Base-by-base conservation (phyloP, 2,113 vertebrate species). In the Gambusia affinis region DNA sequence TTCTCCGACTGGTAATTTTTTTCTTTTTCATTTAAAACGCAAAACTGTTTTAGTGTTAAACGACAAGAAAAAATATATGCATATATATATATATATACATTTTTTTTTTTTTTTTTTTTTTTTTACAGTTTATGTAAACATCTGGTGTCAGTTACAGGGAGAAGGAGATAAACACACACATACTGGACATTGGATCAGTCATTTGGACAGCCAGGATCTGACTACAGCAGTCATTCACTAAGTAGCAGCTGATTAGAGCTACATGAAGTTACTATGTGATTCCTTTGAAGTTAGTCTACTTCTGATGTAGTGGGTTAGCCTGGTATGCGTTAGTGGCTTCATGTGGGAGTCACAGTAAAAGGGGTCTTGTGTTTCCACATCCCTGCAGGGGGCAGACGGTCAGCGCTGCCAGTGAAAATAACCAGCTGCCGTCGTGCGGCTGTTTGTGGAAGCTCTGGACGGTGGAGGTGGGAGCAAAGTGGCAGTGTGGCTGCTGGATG, bases 181-280 rank as follows among this genome's bases (percentile, higher is more conserved):
- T 54, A 84, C 2, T 47, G 27, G 60, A 64, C 73, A 89, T 76
- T 64, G 80, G 81, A 91, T 67, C 85, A 91, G 92, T 93, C 94
- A 94, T 94, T 94, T 94, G 92, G 92, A 94, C 94, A 94, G 94
- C 93, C 92, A 79, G 90, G 86, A 86, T 83, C 89, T 79, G 78
- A 87, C 87, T 77, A 87, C 67, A 79, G 83, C 84, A 87, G 27
- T 76, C 47, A 77, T 61, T 79, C 19, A 69, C 67, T 60, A 72
- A 60, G 63, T 64, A 79, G 78, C 62, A 85, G 79, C 78, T 80
- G 75, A 90, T 87, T 84, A 86, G 60, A 22, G 84, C 67, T 69
- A 75, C 74, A 80, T 86, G 81, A 73, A 84, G 86, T 90, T 90
- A 88, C 64, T 80, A 74, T 81, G 82, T 87, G 79, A 63, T 80